These are phyloP conservation scores for Harpegnathos saltator DNA, from an alignment of 1,140 invertebrate genomes.

Conservation along the genomic window DNA sequence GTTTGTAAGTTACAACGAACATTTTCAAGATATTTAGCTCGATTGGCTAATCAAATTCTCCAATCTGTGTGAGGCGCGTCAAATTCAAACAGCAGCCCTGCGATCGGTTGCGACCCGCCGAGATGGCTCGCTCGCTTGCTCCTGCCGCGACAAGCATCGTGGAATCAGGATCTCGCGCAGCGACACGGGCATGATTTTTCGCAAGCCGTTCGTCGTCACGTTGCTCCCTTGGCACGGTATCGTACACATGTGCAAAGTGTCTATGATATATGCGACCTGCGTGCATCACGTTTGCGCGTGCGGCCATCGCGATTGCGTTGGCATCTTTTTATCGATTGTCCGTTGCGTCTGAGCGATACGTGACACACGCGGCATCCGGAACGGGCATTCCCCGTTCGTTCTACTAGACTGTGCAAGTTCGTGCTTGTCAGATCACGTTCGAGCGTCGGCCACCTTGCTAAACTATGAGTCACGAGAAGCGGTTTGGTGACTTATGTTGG, in stretches of 20 bases:
- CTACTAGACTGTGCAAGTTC: constrained; percentile 30
- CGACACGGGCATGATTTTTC: too few relatives aligned
- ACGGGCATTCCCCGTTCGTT: neutral
- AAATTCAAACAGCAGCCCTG: neutral
- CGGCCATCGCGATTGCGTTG: constrained; percentile 29
- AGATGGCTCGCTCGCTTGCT: too few relatives aligned
- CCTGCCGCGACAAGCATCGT: too few relatives aligned
- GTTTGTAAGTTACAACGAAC: constrained; percentile 6
- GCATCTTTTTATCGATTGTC: constrained; percentile 53
- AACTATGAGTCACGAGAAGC: constrained; percentile 20
- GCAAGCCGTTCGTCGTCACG: neutral
- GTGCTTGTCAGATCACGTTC: constrained; percentile 13
- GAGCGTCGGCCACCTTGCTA: neutral
- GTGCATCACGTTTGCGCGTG: neutral
- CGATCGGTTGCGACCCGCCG: too few relatives aligned
- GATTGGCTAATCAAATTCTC: neutral
- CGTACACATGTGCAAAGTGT: neutral
- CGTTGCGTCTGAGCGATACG: neutral
- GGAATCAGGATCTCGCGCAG: neutral
- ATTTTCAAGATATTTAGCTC: constrained; percentile 4
- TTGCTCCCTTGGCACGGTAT: neutral
- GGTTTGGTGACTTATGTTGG: constrained; percentile 30
- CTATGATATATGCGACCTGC: neutral
- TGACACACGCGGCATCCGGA: constrained; percentile 10
- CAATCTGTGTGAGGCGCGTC: neutral